phyloP scores from a whole-genome alignment of 2,113 vertebrate species.

The Tachycineta bicolor region DNA sequence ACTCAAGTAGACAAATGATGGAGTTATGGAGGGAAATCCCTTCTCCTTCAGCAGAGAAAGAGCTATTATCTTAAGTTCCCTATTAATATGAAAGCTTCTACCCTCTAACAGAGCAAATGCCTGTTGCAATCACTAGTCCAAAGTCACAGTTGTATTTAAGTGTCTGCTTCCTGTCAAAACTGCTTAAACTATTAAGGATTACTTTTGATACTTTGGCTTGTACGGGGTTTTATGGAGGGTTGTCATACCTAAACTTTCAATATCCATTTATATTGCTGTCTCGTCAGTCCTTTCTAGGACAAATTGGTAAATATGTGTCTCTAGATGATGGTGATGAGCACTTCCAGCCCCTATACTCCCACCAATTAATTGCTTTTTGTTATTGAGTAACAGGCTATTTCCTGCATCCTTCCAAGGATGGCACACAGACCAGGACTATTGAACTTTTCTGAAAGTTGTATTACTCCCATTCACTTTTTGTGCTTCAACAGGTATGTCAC shows the following conservation, averaged over 20 bases:
- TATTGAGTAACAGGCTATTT: background rate
- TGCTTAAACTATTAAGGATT: background rate
- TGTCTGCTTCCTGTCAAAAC: background rate
- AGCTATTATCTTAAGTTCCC: background rate
- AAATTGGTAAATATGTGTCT: background rate
- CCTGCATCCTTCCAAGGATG: background rate
- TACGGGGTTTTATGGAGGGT: background rate
- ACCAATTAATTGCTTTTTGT: background rate
- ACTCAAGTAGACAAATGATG: background rate
- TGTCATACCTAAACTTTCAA: background rate
- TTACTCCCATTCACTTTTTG: background rate
- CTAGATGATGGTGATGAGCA: background rate
- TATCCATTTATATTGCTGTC: background rate
- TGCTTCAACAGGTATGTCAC: background rate
- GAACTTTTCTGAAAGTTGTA: background rate
- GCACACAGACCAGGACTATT: background rate
- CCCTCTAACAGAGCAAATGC: background rate
- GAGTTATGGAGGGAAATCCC: slow-evolving; percentile 13
- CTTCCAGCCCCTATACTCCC: background rate
- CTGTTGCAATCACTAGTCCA: background rate
- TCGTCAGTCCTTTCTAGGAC: background rate
- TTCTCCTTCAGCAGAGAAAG: background rate
- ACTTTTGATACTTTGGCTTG: background rate
- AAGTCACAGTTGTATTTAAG: background rate
- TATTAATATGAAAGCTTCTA: background rate